phyloP scores from a whole-genome alignment of 2,113 vertebrate species.

The Bettongia penicillata region DNA sequence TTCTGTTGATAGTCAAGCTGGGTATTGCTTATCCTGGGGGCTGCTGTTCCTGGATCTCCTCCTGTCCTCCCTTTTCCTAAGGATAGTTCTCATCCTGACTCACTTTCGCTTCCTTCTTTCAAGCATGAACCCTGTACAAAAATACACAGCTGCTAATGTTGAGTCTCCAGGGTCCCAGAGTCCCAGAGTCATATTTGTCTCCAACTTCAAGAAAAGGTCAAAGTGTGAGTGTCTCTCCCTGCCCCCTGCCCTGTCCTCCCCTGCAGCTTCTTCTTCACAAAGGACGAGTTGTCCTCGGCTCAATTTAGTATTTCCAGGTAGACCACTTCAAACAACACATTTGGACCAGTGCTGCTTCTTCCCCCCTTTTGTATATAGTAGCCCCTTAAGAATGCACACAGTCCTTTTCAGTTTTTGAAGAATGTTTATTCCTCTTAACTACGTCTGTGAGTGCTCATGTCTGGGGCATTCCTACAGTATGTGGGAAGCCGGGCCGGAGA shows the following conservation, averaged over 20 bases:
- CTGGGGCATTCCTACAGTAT: background rate
- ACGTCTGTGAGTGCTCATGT: background rate
- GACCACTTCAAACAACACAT: background rate
- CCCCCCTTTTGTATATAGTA: background rate
- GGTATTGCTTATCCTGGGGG: background rate
- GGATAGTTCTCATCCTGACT: background rate
- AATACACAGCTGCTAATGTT: background rate
- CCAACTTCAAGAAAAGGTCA: background rate
- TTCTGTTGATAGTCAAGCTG: background rate
- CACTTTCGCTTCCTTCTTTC: background rate
- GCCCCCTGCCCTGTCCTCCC: background rate
- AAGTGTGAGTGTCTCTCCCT: background rate
- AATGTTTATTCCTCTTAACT: background rate
- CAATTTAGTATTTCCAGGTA: background rate
- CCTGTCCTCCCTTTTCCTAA: background rate
- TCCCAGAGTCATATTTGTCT: background rate
- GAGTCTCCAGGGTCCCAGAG: background rate
- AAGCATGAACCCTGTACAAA: background rate
- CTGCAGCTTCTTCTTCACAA: background rate
- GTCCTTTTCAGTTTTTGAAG: background rate
- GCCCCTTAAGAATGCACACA: background rate
- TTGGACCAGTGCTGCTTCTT: background rate
- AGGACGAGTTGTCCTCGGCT: background rate
- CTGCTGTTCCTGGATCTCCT: background rate
- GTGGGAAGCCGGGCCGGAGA: background rate